These are phyloP conservation scores for Ataeniobius toweri DNA, from an alignment of 2,797 vertebrate genomes.

Conservation along the genomic window DNA sequence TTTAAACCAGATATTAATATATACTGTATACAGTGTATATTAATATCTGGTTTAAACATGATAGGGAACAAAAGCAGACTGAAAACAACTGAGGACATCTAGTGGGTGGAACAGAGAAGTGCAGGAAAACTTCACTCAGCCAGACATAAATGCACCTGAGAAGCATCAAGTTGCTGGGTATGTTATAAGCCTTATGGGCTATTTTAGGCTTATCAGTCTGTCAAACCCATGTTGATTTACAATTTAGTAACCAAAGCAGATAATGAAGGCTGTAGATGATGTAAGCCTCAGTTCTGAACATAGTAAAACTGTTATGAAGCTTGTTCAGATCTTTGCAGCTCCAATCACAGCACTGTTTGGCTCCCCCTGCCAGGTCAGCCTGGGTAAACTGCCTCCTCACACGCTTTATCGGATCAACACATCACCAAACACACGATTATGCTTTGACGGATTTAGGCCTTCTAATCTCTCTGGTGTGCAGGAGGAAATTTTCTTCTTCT, in stretches of 20 bases:
- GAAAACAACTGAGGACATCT: background rate
- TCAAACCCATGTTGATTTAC: background rate
- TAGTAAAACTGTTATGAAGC: background rate
- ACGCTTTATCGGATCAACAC: conserved; percentile 29
- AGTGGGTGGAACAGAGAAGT: background rate
- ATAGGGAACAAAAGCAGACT: background rate
- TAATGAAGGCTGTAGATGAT: too few relatives aligned
- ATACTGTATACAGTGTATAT: too few relatives aligned
- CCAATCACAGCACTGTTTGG: background rate
- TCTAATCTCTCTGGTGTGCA: conserved; percentile 45
- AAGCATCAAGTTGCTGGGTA: background rate
- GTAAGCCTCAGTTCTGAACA: background rate
- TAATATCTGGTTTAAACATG: background rate
- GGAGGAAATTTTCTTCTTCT: background rate
- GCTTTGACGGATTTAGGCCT: conserved; percentile 24
- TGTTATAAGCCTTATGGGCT: background rate
- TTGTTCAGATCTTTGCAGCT: background rate
- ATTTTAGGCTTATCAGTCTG: background rate
- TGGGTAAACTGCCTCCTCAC: background rate
- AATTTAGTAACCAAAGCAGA: background rate
- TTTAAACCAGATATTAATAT: too few relatives aligned
- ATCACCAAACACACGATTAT: conserved; percentile 3
- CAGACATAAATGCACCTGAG: background rate
- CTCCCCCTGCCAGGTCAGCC: background rate
- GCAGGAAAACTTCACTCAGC: background rate